Evolutionary conservation across 2,888 invertebrate genomes (phyloP), one percentile per base, ranked within the genome.

Genomic region (Lasioglossum calceatum): DNA sequence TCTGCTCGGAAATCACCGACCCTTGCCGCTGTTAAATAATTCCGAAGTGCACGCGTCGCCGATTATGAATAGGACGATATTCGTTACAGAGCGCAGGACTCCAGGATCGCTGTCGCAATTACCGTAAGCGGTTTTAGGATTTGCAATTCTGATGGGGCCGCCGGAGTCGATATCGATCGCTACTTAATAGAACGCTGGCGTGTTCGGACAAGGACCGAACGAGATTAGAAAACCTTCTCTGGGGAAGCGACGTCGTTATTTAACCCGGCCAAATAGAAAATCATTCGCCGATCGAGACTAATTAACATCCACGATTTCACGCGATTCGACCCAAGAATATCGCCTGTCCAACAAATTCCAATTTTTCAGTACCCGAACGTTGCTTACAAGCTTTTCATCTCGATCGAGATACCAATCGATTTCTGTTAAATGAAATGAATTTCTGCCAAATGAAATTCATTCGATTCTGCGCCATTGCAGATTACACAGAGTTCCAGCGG

Each of bases 101-200:
- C 58, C 78, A 42, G 74, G 58, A 82, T 84, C 83, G 67, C 58
- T 71, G 74, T 82, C 67, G 77, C 42, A 83, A 78, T 84, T 83
- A 82, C 83, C 70, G 82, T 82, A 74, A 84, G 77, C 82, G 83
- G 74, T 84, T 83, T 75, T 72, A 71, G 61, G 74, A 84, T 84
- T 84, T 83, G 83, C 83, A 84, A 84, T 83, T 84, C 84, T n/a
- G 50, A 61, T 84, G 54, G 58, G 54, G 54, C 23, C 39, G n/a
- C 39, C 61, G 14, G 67, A 74, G 39, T 77, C 74, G 84, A 75
- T 75, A 84, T 84, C 84, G 83, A 84, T 84, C 70, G 74, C 78
- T 84, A 61, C 84, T 84, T 83, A 75, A 84, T 84, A 84, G 84
- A 78, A 82, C 42, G 32, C 54, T 27, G 67, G 54, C n/a, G 36